These are phyloP conservation scores for Hemiscyllium ocellatum DNA, from an alignment of 2,113 vertebrate species.

Conservation along the genomic window DNA sequence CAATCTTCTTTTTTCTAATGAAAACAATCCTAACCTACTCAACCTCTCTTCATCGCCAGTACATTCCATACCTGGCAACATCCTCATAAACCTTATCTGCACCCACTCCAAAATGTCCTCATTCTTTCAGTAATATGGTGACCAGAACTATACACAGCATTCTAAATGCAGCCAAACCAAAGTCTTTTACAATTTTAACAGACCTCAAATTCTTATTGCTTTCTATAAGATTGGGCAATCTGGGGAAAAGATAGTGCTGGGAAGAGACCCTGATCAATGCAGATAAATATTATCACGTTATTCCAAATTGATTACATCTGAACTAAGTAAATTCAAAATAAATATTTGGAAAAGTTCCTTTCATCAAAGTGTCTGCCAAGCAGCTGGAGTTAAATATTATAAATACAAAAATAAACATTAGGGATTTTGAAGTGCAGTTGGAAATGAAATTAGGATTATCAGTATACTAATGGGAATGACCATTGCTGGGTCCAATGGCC, in stretches of 20 bases:
- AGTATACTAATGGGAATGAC: background rate
- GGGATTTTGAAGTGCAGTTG: background rate
- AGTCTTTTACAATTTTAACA: too few relatives aligned
- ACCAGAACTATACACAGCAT: too few relatives aligned
- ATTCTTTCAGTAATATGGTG: too few relatives aligned
- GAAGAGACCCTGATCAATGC: background rate
- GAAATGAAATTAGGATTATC: background rate
- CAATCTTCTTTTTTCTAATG: too few relatives aligned
- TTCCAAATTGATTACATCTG: background rate
- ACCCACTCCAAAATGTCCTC: too few relatives aligned
- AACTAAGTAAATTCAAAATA: background rate
- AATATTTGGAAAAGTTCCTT: background rate
- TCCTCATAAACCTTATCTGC: too few relatives aligned
- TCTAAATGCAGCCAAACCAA: too few relatives aligned
- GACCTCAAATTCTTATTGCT: background rate
- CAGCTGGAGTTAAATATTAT: too few relatives aligned
- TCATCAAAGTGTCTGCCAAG: background rate
- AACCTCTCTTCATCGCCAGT: too few relatives aligned
- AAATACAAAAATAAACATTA: background rate
- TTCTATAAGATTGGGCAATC: background rate
- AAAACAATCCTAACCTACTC: too few relatives aligned
- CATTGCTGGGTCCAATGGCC: background rate
- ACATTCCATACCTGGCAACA: too few relatives aligned
- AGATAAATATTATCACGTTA: background rate
- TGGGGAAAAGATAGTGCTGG: background rate